Evolutionary conservation across 2,888 invertebrate genomes (phyloP).

Genomic region (Saturnia japonica): DNA sequence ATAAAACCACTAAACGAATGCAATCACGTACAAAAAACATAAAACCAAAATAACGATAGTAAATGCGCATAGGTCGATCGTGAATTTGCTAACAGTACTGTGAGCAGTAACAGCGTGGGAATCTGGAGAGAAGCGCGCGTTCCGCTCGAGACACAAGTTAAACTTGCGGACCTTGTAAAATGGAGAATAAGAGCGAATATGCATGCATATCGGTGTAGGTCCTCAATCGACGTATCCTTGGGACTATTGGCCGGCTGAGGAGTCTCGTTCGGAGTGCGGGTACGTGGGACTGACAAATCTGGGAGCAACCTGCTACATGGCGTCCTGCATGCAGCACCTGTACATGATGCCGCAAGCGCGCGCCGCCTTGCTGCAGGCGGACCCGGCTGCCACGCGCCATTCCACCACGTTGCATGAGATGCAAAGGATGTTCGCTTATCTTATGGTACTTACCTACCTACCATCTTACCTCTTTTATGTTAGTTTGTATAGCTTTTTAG

Average conservation of each 20-base stretch:
- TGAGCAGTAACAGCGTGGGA: no score
- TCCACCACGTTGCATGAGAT: conserved; percentile 91
- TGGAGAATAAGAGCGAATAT: neutral
- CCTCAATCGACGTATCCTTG: conserved; percentile 94
- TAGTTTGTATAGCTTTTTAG: no score
- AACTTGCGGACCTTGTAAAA: neutral
- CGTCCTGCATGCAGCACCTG: conserved; percentile 97
- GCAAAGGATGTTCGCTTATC: conserved; percentile 97
- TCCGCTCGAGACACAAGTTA: no score
- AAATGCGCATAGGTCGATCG: no score
- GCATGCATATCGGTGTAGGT: conserved; percentile 57
- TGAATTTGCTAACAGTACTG: no score
- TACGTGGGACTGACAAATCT: conserved; percentile 97
- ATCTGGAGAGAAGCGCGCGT: no score
- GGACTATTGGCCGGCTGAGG: conserved; percentile 99
- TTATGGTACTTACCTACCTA: conserved; percentile 87
- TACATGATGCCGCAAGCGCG: conserved; percentile 98
- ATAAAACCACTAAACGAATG: no score
- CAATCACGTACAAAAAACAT: no score
- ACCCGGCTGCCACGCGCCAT: conserved; percentile 89
- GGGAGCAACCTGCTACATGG: conserved; percentile 98
- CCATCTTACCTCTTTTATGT: no score
- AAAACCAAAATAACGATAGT: no score
- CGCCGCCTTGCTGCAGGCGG: conserved; percentile 90
- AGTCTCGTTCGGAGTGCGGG: conserved; percentile 96